Base-by-base conservation (phyloP, 1,140 invertebrate species). In the Babylonia areolata region DNA sequence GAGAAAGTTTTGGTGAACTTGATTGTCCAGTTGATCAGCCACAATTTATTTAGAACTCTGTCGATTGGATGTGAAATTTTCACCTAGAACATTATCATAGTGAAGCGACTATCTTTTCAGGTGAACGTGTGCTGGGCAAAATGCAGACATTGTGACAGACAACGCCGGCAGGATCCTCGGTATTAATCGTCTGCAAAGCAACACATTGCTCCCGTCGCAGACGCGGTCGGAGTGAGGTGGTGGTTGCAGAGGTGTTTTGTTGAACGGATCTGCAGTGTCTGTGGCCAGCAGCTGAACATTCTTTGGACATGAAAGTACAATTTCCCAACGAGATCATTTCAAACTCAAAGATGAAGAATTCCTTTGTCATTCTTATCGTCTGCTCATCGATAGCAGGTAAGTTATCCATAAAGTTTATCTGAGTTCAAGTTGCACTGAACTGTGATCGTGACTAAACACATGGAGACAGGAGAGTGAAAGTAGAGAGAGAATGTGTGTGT, bases 101-200 rank as follows among this genome's bases (percentile, higher is more conserved):
- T 75, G 11, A 1, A 33, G n/a, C 11, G 15, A 31, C 42, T 80
- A 3, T 54, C 9, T 80, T 80, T 80, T 51, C 78, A 80, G 78
- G 78, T 80, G 42, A 11, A 35, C 40, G 20, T n/a, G 15, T 23
- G 39, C 11, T n/a, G 42, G 15, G n/a, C 42, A 80, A 80, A 80
- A 80, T 80, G 78, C 78, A 54, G 46, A 39, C n/a, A 54, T 51
- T 31, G 78, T 80, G 78, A 80, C 78, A 80, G 78, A 51, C 40
- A 39, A 46, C 39, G 28, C 5, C 5, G 23, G 40, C n/a, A 80
- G 17, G 12, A 12, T 51, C 46, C 46, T n/a, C n/a, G 17, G 46
- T 51, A 51, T n/a, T n/a, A n/a, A n/a, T 51, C 46, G 28, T 31
- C 9, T n/a, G 23, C 40, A 39, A 35, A 58, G 37, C 23, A 31